These are phyloP conservation scores for Mechanitis mazaeus DNA, from an alignment of 2,888 invertebrate species.

Conservation along the genomic window DNA sequence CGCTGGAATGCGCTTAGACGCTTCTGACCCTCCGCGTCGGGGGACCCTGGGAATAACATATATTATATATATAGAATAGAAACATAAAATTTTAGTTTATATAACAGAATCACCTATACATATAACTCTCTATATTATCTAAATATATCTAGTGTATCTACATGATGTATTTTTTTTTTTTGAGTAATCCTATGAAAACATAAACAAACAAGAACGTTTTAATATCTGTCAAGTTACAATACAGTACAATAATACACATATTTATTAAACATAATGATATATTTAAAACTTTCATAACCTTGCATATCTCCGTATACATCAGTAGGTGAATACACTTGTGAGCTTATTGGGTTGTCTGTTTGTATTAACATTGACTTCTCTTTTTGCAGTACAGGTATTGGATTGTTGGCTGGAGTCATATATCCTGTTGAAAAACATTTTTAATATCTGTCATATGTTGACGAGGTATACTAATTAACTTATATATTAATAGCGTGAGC, in stretches of 20 bases:
- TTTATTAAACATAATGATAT: too few species aligned
- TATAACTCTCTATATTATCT: too few species aligned
- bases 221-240: too few species aligned
- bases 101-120: too few species aligned
- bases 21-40: conserved; percentile 42
- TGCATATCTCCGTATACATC: conserved; percentile 38
- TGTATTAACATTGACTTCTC: conserved; percentile 11
- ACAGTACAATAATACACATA: too few species aligned
- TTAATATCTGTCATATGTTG: neutral
- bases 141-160: too few species aligned
- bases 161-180: too few species aligned
- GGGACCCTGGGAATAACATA: conserved; percentile 34
- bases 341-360: conserved; percentile 24
- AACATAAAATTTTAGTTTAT: too few species aligned
- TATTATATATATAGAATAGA: neutral
- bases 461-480: too few species aligned
- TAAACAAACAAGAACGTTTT: too few species aligned
- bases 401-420: neutral
- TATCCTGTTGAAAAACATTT: neutral
- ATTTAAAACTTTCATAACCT: conserved; percentile 11
- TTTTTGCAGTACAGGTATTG: neutral
- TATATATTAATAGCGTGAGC: too few species aligned
- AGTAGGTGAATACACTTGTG: conserved; percentile 47
- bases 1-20: conserved; percentile 60
- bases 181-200: too few species aligned